Conservation (phyloP, 2,888 invertebrate species). For the Cephus pygmeus region DNA sequence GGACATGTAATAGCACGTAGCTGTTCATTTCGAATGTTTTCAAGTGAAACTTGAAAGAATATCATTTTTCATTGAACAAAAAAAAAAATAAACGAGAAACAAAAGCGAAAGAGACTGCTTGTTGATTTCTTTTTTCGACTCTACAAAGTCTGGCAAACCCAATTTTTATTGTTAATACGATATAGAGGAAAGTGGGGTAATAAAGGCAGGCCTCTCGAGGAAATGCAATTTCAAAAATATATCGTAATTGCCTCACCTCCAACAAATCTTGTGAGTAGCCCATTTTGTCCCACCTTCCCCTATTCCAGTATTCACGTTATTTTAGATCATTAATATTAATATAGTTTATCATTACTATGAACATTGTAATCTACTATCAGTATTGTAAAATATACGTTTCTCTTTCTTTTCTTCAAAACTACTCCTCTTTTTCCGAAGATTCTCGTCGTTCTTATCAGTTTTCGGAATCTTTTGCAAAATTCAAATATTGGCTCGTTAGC, state of each 20-base stretch:
- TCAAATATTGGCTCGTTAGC: too few relatives aligned
- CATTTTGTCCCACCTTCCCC: conserved; percentile 1
- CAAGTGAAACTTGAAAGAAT: too few relatives aligned
- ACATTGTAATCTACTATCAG: conserved; percentile 45
- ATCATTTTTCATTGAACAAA: not conserved
- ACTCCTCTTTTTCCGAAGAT: not conserved
- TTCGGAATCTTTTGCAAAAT: too few relatives aligned
- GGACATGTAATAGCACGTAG: too few relatives aligned
- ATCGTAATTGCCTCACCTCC: too few relatives aligned
- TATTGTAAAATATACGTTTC: conserved; percentile 23
- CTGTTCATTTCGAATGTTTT: too few relatives aligned
- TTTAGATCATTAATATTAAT: conserved; percentile 46
- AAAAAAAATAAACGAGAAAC: conserved; percentile 20
- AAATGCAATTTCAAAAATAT: not conserved
- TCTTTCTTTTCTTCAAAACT: conserved; percentile 17
- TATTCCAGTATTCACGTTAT: conserved; percentile 54
- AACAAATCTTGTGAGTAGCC: not conserved
- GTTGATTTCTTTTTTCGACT: conserved; percentile 31
- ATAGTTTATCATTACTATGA: conserved; percentile 43
- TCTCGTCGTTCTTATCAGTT: too few relatives aligned
- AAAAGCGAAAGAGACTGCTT: conserved; percentile 29
- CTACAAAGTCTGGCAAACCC: not conserved
- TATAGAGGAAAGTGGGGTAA: too few relatives aligned
- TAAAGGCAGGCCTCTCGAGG: not conserved
- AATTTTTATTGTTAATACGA: too few relatives aligned